Evolutionary conservation across 2,113 vertebrate species (phyloP).

Genomic region (Aphyosemion australe): DNA sequence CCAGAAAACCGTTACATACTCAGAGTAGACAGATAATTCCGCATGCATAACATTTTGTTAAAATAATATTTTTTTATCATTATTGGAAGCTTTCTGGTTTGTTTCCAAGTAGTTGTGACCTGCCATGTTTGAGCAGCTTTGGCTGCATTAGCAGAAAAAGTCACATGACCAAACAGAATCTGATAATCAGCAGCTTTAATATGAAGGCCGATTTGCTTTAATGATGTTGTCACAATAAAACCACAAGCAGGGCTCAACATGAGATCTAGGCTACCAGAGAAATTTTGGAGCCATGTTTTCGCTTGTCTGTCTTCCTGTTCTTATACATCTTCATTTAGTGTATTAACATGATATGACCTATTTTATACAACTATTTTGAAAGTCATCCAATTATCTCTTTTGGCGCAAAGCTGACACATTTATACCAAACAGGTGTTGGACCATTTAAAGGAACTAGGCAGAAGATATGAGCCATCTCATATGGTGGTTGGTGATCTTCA

Average conservation of each 20-base stretch:
- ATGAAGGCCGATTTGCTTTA: background rate
- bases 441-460: too few relatives aligned
- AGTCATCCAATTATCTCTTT: too few relatives aligned
- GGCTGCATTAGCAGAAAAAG: too few relatives aligned
- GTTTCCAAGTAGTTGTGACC: background rate
- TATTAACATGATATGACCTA: too few relatives aligned
- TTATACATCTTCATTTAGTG: too few relatives aligned
- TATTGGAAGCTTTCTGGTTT: background rate
- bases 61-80: background rate
- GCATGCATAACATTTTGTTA: background rate
- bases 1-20: background rate
- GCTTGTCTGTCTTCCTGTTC: too few relatives aligned
- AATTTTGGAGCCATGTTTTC: background rate
- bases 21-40: background rate
- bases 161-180: background rate
- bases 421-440: too few relatives aligned
- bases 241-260: background rate
- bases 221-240: too few relatives aligned
- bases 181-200: background rate
- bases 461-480: too few relatives aligned
- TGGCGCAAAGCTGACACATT: too few relatives aligned
- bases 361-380: too few relatives aligned
- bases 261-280: background rate
- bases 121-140: background rate
- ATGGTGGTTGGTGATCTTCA: too few relatives aligned